phyloP scores from a whole-genome alignment of 2,113 vertebrate species.

The Miniopterus natalensis region DNA sequence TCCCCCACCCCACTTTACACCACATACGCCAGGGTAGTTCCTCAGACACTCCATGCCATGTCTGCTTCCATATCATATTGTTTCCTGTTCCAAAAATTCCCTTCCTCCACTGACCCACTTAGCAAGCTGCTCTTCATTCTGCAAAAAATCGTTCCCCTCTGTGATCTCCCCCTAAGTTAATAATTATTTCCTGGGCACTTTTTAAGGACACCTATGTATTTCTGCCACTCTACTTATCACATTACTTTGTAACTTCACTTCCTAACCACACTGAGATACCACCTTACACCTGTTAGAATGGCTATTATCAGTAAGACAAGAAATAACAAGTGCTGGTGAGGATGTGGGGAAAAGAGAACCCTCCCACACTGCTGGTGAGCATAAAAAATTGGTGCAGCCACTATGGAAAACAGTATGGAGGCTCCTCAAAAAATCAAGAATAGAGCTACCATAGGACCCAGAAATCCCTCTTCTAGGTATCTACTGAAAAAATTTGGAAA shows the following conservation, averaged over 20 bases:
- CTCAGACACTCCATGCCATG: background rate
- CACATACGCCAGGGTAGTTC: background rate
- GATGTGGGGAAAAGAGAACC: background rate
- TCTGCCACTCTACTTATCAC: background rate
- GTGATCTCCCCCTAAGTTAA: too few species aligned
- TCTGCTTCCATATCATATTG: background rate
- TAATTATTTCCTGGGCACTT: background rate
- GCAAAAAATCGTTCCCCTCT: too few species aligned
- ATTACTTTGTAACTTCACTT: background rate
- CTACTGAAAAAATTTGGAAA: background rate
- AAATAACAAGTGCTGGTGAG: background rate
- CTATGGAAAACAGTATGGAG: background rate
- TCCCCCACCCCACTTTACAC: too few species aligned
- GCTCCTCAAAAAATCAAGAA: background rate
- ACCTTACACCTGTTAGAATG: background rate
- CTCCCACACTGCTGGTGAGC: background rate
- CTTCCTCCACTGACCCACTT: background rate
- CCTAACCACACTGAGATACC: background rate
- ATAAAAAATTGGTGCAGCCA: background rate
- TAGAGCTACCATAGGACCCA: background rate
- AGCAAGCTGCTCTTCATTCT: too few species aligned
- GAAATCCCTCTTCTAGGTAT: background rate
- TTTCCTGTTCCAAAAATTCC: background rate
- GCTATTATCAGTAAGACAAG: background rate
- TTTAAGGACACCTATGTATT: background rate